Conservation (phyloP, 2,113 vertebrate species). For the Dicaeum eximium region DNA sequence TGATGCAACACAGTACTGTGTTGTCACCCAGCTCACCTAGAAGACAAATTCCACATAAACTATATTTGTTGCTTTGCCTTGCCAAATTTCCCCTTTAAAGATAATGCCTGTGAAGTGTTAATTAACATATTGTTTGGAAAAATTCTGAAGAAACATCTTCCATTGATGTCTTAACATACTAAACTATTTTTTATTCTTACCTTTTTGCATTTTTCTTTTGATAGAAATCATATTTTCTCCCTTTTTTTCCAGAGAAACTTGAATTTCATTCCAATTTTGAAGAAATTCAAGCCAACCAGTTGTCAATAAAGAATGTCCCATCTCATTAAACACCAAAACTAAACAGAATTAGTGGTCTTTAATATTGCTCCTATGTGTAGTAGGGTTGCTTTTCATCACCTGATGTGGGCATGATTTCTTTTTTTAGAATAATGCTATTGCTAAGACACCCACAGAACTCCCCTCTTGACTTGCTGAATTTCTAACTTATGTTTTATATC, state of each 20-base stretch:
- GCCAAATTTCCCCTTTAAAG: neutral
- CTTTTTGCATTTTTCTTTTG: neutral
- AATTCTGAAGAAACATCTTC: neutral
- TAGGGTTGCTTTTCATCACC: neutral
- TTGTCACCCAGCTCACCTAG: neutral
- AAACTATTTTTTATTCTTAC: neutral
- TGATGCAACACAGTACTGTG: neutral
- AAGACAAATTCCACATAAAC: neutral
- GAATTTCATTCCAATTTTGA: neutral
- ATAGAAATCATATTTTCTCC: neutral
- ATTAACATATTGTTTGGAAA: neutral
- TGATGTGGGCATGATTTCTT: neutral
- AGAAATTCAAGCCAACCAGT: neutral
- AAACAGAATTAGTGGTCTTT: neutral
- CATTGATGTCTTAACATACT: neutral
- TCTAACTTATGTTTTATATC: neutral
- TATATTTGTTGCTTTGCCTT: neutral
- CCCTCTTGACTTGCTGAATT: neutral
- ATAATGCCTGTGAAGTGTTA: neutral
- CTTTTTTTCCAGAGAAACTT: neutral
- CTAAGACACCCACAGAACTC: neutral
- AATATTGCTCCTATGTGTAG: neutral
- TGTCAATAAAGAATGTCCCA: neutral
- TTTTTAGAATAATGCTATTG: neutral
- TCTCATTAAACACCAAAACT: neutral